These are phyloP conservation scores for Phaethon lepturus DNA, from an alignment of 2,113 vertebrate genomes.

Conservation along the genomic window DNA sequence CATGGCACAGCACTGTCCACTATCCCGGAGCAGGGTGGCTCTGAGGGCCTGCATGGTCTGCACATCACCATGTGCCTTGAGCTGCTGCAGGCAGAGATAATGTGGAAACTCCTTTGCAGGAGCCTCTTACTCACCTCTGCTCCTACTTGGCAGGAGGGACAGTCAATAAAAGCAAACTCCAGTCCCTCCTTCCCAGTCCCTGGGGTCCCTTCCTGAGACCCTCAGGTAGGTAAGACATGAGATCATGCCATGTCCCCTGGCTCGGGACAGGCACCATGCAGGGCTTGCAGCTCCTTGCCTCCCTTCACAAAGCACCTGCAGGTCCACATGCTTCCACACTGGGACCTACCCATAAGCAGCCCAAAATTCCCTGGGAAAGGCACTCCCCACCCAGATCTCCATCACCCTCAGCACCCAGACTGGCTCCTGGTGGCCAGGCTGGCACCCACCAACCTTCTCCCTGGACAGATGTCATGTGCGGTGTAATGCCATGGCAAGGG, in stretches of 20 bases:
- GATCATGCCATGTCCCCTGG: not conserved
- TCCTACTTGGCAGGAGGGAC: not conserved
- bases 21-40: not conserved
- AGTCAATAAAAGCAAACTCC: not conserved
- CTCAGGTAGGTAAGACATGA: not conserved
- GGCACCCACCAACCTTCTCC: not conserved
- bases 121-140: not conserved
- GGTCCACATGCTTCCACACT: not conserved
- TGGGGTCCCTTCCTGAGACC: not conserved
- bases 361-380: not conserved
- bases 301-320: not conserved
- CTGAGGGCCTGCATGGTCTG: not conserved
- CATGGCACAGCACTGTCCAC: not conserved
- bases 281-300: not conserved
- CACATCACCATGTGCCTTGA: fast-evolving
- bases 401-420: not conserved
- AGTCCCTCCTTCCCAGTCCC: not conserved
- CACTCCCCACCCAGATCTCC: not conserved
- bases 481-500: not conserved
- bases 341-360: not conserved
- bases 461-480: fast-evolving
- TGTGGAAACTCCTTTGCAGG: not conserved
- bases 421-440: not conserved
- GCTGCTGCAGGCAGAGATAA: not conserved
- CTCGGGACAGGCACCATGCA: not conserved